A percentile compares a stretch with the other conserved stretches of the same genome.
These are phyloP conservation scores for Helarctos malayanus DNA, from an alignment of 2,797 vertebrate species.

Conservation along the genomic window DNA sequence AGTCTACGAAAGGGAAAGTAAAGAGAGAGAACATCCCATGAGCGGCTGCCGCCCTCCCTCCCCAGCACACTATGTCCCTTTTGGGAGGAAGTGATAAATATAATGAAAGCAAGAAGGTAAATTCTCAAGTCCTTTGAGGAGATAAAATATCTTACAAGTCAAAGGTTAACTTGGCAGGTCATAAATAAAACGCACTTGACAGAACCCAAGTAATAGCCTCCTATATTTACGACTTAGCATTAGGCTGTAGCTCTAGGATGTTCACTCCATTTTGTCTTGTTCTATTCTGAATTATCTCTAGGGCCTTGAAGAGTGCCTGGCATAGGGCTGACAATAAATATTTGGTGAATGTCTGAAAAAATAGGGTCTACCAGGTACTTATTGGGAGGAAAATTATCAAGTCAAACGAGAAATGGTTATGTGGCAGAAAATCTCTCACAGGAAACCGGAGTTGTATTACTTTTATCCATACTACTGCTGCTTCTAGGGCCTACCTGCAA, in stretches of 20 bases:
- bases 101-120: conserved; percentile 47
- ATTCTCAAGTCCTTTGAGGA: conserved; percentile 58
- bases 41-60: neutral
- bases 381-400: conserved; percentile 26
- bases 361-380: neutral
- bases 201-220: neutral
- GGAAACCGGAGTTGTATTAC: neutral
- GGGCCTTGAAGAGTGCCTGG: neutral
- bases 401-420: conserved; percentile 47
- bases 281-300: conserved; percentile 41
- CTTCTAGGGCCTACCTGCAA: neutral
- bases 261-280: neutral
- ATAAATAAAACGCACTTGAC: conserved; percentile 31
- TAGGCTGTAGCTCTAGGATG: neutral
- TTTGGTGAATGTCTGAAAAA: conserved; percentile 25
- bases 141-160: conserved; percentile 59
- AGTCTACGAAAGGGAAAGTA: conserved; percentile 48
- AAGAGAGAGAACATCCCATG: neutral
- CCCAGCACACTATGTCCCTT: neutral
- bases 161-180: conserved; percentile 58
- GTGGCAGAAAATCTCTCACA: conserved; percentile 31
- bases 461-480: neutral
- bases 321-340: neutral
- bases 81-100: conserved; percentile 44
- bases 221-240: conserved; percentile 58